Conservation (phyloP, 2,888 invertebrate genomes). For the Leptura quadrifasciata region DNA sequence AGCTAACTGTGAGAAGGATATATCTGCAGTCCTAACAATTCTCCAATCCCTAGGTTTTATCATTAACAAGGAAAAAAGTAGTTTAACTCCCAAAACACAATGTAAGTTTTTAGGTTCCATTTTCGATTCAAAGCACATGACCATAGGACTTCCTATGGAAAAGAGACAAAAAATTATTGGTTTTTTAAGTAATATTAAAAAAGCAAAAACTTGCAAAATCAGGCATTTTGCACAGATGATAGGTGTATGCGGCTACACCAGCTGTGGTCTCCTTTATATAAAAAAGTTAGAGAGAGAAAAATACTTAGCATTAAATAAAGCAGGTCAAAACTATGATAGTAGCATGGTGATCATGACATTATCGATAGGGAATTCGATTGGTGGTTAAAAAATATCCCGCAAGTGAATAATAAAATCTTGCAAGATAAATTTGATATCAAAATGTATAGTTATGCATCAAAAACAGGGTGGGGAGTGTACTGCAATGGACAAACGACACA, state of each 20-base stretch:
- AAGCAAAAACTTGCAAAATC: not conserved
- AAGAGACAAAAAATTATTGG: not conserved
- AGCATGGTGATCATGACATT: not conserved
- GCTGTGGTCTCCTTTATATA: too few species aligned
- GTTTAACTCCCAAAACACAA: not conserved
- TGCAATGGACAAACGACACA: not conserved
- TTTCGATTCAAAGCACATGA: not conserved
- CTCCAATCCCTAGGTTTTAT: not conserved
- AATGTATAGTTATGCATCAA: not conserved
- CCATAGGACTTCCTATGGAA: not conserved
- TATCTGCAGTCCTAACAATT: not conserved
- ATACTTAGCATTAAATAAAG: too few species aligned
- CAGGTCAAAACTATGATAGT: too few species aligned
- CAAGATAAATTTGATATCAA: not conserved
- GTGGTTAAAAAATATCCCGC: not conserved
- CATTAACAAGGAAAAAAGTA: not conserved
- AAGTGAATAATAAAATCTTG: not conserved
- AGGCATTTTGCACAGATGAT: not conserved
- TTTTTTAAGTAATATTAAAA: too few species aligned
- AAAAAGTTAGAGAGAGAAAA: too few species aligned
- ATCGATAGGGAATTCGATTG: not conserved
- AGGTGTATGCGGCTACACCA: not conserved
- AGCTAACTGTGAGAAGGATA: not conserved
- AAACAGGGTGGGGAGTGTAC: not conserved
- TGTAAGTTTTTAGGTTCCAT: conserved; percentile 8